A percentile compares a stretch with the other conserved stretches of the same genome.
Conservation (phyloP, 1,140 invertebrate species). For the Drosophila prosaltans region DNA sequence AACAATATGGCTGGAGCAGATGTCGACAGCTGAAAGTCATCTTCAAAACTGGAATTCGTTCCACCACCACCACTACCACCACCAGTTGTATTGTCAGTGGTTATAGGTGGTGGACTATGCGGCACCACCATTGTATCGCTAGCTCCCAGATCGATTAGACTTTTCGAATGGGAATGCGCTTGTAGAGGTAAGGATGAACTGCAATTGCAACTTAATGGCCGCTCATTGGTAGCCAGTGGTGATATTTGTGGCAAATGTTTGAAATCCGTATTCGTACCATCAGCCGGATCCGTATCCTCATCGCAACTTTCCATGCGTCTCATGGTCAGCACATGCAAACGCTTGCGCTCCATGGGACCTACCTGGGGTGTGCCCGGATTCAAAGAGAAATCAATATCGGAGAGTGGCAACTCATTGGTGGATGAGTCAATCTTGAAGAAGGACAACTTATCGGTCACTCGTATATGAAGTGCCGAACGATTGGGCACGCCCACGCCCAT, state of each 20-base stretch:
- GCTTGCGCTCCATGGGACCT: slow-evolving; percentile 41
- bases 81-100: not conserved
- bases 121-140: not conserved
- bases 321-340: slow-evolving; percentile 66
- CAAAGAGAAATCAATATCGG: slow-evolving; percentile 84
- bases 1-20: slow-evolving; percentile 74
- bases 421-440: slow-evolving; percentile 83
- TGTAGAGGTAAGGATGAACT: slow-evolving; percentile 26
- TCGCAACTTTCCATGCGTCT: slow-evolving; percentile 72
- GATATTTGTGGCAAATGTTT: slow-evolving; percentile 65
- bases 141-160: slow-evolving; percentile 57
- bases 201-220: slow-evolving; percentile 83
- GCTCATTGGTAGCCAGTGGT: slow-evolving; percentile 83
- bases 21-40: slow-evolving; percentile 67
- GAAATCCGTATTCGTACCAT: slow-evolving; percentile 12
- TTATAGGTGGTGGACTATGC: slow-evolving; percentile 1
- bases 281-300: slow-evolving; percentile 50
- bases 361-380: slow-evolving; percentile 68
- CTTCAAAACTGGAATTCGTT: slow-evolving; percentile 47
- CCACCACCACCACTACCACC: slow-evolving; percentile 12
- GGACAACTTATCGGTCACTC: slow-evolving; percentile 72
- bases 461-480: slow-evolving; percentile 61
- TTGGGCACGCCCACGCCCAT: slow-evolving; percentile 41
- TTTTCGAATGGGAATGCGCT: slow-evolving; percentile 71
- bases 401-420: slow-evolving; percentile 86